Evolutionary conservation across 30 jellyfish, hydroid and myxozoan species (phyloP).

Genomic region (Turritopsis rubra): DNA sequence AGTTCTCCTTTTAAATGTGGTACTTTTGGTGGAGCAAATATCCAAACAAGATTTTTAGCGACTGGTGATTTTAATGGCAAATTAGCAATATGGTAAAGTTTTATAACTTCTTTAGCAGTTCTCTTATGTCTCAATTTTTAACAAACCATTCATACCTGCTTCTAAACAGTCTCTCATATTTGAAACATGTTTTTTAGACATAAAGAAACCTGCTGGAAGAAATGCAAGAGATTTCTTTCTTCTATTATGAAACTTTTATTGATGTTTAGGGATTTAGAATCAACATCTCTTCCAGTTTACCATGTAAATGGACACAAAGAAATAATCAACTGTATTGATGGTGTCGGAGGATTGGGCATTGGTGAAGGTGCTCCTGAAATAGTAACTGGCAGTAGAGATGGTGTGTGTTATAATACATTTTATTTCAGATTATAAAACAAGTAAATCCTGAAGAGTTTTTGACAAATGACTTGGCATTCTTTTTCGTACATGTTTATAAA

Average conservation of each 20-base stretch:
- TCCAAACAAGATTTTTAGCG: conserved; percentile 72
- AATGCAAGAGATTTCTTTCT: too few species aligned
- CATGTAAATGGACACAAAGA: conserved; percentile 82
- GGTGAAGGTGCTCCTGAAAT: conserved; percentile 99
- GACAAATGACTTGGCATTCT: too few species aligned
- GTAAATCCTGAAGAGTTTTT: too few species aligned
- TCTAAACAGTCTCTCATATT: neutral
- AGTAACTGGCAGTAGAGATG: conserved; percentile 98
- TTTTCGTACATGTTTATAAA: too few species aligned
- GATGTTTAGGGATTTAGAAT: conserved; percentile 72
- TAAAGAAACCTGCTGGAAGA: too few species aligned
- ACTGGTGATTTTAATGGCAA: conserved; percentile 94
- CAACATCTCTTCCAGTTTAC: conserved; percentile 71
- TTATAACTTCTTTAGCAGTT: too few species aligned
- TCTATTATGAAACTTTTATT: neutral
- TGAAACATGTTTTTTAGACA: neutral
- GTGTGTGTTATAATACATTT: conserved; percentile 28
- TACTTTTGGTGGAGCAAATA: conserved; percentile 87
- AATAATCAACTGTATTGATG: conserved; percentile 82
- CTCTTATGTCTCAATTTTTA: neutral
- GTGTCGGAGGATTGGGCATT: conserved; percentile 92
- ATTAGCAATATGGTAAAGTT: conserved; percentile 60
- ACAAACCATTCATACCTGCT: neutral
- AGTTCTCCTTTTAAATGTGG: conserved; percentile 87
- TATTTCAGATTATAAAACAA: too few species aligned